These are phyloP conservation scores for Diorhabda elongata DNA, from an alignment of 1,140 invertebrate species.

Conservation along the genomic window DNA sequence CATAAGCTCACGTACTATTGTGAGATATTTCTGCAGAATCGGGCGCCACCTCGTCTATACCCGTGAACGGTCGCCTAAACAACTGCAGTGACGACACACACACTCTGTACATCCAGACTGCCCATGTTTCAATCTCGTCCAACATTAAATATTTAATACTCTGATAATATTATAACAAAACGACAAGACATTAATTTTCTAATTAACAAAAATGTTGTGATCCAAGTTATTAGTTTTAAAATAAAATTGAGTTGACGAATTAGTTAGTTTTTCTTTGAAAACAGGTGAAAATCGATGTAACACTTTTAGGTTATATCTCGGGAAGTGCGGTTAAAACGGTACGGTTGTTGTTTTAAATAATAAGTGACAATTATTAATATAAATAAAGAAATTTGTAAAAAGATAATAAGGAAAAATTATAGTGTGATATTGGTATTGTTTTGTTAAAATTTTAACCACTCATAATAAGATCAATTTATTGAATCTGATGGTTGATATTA, in stretches of 20 bases:
- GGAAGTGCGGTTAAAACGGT: background rate
- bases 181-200: conserved; percentile 28
- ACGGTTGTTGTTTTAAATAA: background rate
- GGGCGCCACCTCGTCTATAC: conserved; percentile 10
- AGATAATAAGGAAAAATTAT: background rate
- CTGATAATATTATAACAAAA: background rate
- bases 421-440: background rate
- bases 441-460: background rate
- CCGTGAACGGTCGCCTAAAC: conserved; percentile 19
- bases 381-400: background rate
- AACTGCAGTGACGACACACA: conserved; percentile 33
- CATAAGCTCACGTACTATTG: conserved; percentile 11
- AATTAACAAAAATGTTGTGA: conserved; percentile 30
- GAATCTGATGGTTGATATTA: background rate
- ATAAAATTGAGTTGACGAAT: background rate
- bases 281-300: conserved; percentile 5
- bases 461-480: background rate
- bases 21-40: conserved; percentile 8
- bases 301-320: conserved; percentile 16
- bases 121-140: conserved; percentile 33
- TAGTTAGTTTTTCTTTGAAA: background rate
- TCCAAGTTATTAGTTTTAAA: conserved; percentile 20
- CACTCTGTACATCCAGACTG: conserved; percentile 21
- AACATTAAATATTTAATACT: background rate
- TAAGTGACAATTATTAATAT: background rate